Evolutionary conservation across 2,888 invertebrate genomes (phyloP).

Genomic region (Hofmannophila pseudospretella): DNA sequence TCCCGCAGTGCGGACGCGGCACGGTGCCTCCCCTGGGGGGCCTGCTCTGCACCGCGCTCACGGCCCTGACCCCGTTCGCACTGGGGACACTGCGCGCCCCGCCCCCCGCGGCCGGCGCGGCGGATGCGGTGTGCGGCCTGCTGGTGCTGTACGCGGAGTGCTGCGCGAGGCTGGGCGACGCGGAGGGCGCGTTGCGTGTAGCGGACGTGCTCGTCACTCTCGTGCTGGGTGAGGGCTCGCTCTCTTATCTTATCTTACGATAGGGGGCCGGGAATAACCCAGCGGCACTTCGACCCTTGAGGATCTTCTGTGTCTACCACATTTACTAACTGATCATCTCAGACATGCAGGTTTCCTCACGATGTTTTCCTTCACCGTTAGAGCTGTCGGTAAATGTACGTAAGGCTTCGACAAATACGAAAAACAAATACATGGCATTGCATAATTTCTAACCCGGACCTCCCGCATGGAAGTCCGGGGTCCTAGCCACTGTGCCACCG

Average conservation of each 20-base stretch:
- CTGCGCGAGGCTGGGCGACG: slow-evolving; percentile 40
- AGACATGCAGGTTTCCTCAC: too few relatives aligned
- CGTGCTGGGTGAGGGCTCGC: slow-evolving; percentile 22
- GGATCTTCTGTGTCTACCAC: too few relatives aligned
- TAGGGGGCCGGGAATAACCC: too few relatives aligned
- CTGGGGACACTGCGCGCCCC: slow-evolving; percentile 10
- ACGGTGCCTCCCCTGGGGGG: slow-evolving; percentile 31
- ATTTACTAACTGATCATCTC: too few relatives aligned
- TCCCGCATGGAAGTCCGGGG: too few relatives aligned
- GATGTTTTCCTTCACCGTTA: too few relatives aligned
- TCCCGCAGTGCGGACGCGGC: slow-evolving; percentile 43
- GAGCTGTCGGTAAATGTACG: too few relatives aligned
- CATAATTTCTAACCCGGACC: too few relatives aligned
- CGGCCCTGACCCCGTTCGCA: slow-evolving; percentile 32
- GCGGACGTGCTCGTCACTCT: slow-evolving; percentile 22
- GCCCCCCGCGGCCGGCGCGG: slow-evolving; percentile 11
- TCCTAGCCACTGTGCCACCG: too few relatives aligned
- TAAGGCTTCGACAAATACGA: too few relatives aligned
- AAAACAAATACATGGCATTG: too few relatives aligned
- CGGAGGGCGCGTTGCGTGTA: slow-evolving; percentile 38
- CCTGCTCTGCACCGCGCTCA: slow-evolving; percentile 24
- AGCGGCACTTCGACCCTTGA: too few relatives aligned
- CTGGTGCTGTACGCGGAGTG: slow-evolving; percentile 49
- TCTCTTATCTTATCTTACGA: background rate
- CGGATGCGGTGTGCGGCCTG: slow-evolving; percentile 18